Evolutionary conservation across 2,888 invertebrate genomes (phyloP).

Genomic region (Tenthredo notha): DNA sequence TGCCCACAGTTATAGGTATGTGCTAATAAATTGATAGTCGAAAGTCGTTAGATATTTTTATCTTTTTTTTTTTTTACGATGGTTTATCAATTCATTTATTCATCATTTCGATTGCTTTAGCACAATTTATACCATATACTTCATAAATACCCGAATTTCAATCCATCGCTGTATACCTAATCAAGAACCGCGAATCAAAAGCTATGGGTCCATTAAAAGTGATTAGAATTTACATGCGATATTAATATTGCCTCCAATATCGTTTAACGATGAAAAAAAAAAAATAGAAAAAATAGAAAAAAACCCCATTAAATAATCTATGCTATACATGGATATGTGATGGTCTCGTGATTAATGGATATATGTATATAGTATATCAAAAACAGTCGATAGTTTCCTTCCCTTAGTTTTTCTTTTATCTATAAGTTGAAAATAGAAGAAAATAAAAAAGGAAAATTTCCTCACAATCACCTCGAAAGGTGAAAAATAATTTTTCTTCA

Average conservation of each 20-base stretch:
- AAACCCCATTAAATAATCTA: constrained; percentile 56
- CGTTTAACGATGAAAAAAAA: neutral
- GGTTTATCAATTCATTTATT: neutral
- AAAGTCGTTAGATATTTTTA: too few relatives aligned
- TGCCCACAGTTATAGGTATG: neutral
- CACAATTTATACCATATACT: neutral
- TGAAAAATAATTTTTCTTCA: too few relatives aligned
- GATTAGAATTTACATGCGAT: neutral
- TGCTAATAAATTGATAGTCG: too few relatives aligned
- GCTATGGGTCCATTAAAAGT: neutral
- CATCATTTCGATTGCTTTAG: neutral
- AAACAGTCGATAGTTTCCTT: neutral
- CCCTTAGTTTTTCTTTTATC: neutral
- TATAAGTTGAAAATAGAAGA: too few relatives aligned
- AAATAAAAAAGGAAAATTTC: too few relatives aligned
- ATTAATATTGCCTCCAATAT: neutral
- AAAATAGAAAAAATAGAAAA: neutral
- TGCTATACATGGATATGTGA: constrained; percentile 68
- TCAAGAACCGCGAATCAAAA: neutral
- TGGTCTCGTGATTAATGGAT: constrained; percentile 59
- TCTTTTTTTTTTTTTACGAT: neutral
- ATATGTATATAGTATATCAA: neutral
- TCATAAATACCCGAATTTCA: neutral
- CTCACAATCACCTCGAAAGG: too few relatives aligned
- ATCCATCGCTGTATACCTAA: neutral